Evolutionary conservation across 2,113 vertebrate species (phyloP), one percentile per base, ranked within the genome.

Genomic region (Nothocercus nigrocapillus): DNA sequence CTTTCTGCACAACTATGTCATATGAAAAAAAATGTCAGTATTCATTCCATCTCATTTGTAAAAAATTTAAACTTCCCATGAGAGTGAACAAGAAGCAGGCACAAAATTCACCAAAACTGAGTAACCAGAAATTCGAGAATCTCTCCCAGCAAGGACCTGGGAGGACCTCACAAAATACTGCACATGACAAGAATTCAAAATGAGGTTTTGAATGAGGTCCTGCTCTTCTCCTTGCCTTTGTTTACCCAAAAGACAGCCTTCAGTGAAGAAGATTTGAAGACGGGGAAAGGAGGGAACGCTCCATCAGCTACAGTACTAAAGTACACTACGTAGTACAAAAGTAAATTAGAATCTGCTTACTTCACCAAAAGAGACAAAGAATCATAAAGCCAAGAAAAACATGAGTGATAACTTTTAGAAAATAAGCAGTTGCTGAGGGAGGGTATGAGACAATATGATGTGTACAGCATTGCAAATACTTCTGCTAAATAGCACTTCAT

Each of bases 401-500:
- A 67, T 34, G 59, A 44, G 61, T 34, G 19, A 24, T 3, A 59
- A 3, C 22, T 40, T 81, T 30, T 32, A 34, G 25, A 72, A 68
- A 32, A 22, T 22, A 76, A 82, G 45, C 11, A 2, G 6, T 79
- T 76, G 27, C 44, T 90, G 53, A 73, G 90, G 22, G 11, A 82
- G 4, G 8, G 56, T 36, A 70, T 4, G 38, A 82, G 44, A 62
- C 20, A 10, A 84, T 45, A 67, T 11, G 77, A 38, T 8, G 51
- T 69, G 7, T 36, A 70, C 2, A 76, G 34, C 58, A 62, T 4
- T 79, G 58, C 2, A 5, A 87, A 89, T 54, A 63, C 18, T 76
- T 82, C 66, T 66, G 62, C 89, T 89, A 87, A 94, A 94, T 11
- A 30, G 18, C 69, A 93, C 77, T 87, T 73, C 53, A 34, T 61